Evolutionary conservation across 92 coral and sea anemone species (phyloP), one percentile per base, ranked within the genome.

Genomic region (Phenganax stokvisi): DNA sequence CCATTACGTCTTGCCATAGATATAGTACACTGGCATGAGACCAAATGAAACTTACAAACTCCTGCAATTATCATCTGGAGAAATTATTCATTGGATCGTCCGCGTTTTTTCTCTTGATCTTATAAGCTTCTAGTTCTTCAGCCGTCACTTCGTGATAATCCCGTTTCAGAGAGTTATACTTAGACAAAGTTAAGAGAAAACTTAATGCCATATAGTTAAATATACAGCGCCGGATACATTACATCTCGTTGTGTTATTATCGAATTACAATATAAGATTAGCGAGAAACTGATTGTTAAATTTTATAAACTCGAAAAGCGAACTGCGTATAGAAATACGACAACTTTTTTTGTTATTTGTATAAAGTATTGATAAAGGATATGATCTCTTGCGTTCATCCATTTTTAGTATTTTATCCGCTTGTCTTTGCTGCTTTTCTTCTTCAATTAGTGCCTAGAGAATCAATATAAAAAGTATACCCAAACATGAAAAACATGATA

Each of bases 51-150:
- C 67, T 61, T 61, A 61, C 67, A 61, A 0, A 61, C 5, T 8
- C 13, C 3, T 5, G 25, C 17, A 57, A 2, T 17, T 68, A n/a
- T 68, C 54, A 68, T 68, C 73, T 68, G 0, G 53, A 11, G 75
- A 94, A 91, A 69, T 85, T 91, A 62, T 85, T 91, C 98, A 94
- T 94, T 2, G 98, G 98, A 76, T 94, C 98, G 58, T 94, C 97
- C 28, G 87, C 84, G 59, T 91, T 90, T 30, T 92, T 92, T 25
- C 98, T 88, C 70, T 87, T 94, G 81, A 94, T 89, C 70, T 93
- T 89, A 85, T 83, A 94, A 2, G 98, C 98, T 72, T 94, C 98
- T 82, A 94, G 83, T 72, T 94, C 94, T 83, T 94, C 98, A 66
- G 90, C 90, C 5, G 96, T 94, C 3, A 94, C 98, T 30, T 94